These are phyloP conservation scores for Sebastes cheni DNA, from an alignment of 2,797 vertebrate genomes.

Conservation along the genomic window DNA sequence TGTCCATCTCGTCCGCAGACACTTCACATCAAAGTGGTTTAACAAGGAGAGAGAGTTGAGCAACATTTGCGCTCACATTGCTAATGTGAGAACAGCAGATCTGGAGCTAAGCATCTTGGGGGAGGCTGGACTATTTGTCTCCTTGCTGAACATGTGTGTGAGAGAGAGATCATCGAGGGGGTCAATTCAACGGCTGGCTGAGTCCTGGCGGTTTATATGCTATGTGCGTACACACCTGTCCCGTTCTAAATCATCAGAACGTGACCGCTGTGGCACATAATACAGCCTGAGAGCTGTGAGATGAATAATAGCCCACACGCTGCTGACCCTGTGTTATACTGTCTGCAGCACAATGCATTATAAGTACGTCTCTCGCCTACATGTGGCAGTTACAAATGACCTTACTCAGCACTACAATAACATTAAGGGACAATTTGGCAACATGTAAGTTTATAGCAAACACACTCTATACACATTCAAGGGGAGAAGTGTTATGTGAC, in stretches of 20 bases:
- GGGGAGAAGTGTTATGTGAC: not conserved
- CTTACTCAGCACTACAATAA: not conserved
- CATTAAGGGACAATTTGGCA: not conserved
- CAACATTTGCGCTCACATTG: not conserved
- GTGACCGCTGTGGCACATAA: constrained; percentile 24
- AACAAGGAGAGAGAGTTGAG: not conserved
- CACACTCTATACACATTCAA: not conserved
- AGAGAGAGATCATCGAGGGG: constrained; percentile 6
- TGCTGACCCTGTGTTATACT: constrained; percentile 1
- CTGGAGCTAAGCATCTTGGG: constrained; percentile 2
- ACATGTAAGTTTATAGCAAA: not conserved
- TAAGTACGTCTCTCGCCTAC: not conserved
- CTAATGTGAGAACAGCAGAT: constrained; percentile 23
- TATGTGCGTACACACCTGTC: constrained; percentile 3
- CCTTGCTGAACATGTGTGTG: not conserved
- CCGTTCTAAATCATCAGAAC: constrained; percentile 40
- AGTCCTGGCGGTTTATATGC: constrained; percentile 32
- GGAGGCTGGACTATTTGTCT: not conserved
- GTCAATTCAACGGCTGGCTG: constrained; percentile 45
- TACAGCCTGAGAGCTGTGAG: constrained; percentile 2
- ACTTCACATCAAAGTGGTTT: not conserved
- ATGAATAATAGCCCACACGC: constrained; percentile 28
- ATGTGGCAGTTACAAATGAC: not conserved
- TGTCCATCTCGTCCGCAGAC: constrained; percentile 4
- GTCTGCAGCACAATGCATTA: not conserved